Evolutionary conservation across 2,888 invertebrate genomes (phyloP).

Genomic region (Drosophila putrida): DNA sequence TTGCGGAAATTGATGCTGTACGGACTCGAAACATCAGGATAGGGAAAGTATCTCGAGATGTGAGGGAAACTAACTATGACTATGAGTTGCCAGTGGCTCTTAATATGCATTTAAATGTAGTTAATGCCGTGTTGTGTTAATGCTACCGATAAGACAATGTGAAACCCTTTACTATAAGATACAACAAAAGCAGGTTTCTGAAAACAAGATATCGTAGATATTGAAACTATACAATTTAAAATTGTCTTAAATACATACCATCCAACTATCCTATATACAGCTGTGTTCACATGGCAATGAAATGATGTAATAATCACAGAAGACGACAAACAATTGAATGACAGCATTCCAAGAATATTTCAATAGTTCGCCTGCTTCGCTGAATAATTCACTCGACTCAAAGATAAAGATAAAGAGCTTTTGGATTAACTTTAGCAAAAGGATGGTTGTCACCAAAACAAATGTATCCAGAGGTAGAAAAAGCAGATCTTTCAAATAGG

Average conservation of each 20-base stretch:
- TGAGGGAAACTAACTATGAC: constrained; percentile 7
- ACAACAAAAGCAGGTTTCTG: neutral
- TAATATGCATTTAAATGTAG: constrained; percentile 42
- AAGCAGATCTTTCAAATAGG: constrained; percentile 6
- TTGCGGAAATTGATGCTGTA: constrained; percentile 82
- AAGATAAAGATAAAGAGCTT: neutral
- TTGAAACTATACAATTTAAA: too few relatives aligned
- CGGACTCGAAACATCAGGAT: neutral
- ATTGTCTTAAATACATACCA: neutral
- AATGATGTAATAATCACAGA: constrained; percentile 7
- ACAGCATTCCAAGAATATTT: neutral
- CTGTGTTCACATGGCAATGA: constrained; percentile 1
- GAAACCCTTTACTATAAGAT: constrained; percentile 19
- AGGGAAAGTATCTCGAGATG: neutral
- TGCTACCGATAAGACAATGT: neutral
- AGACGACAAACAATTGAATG: constrained; percentile 4
- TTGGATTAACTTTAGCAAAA: constrained; percentile 23
- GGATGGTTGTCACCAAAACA: constrained; percentile 25
- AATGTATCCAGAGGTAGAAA: constrained; percentile 27
- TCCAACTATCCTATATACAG: neutral
- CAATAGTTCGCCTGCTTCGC: neutral
- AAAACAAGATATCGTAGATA: neutral
- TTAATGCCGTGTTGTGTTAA: constrained; percentile 19
- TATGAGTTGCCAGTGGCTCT: constrained; percentile 17
- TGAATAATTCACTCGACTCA: neutral